These are phyloP conservation scores for Merops nubicus DNA, from an alignment of 2,113 vertebrate species.

Conservation along the genomic window DNA sequence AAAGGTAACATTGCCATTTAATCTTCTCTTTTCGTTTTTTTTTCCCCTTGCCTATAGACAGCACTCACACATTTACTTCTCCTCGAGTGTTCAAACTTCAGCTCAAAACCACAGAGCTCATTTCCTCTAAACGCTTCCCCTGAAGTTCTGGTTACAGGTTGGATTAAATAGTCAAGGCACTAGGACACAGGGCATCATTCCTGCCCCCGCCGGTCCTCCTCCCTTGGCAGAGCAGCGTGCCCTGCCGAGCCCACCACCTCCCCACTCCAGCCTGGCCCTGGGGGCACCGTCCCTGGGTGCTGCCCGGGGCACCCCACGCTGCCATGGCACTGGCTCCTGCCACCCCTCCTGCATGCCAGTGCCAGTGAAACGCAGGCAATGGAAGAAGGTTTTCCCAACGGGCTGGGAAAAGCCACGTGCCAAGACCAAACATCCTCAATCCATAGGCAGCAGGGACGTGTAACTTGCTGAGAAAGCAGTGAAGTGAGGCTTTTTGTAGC, in stretches of 20 bases:
- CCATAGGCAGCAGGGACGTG: too few relatives aligned
- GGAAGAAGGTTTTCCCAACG: background rate
- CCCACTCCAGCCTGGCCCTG: rapidly evolving
- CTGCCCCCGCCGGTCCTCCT: background rate
- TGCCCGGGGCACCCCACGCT: too few relatives aligned
- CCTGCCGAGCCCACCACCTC: too few relatives aligned
- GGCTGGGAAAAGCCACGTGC: too few relatives aligned
- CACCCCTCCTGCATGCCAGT: background rate
- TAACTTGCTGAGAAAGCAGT: too few relatives aligned
- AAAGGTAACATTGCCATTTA: constrained; percentile 69
- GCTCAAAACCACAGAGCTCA: background rate
- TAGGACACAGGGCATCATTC: background rate
- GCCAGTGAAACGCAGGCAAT: rapidly evolving
- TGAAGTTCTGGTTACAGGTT: background rate
- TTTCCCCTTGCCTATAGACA: background rate
- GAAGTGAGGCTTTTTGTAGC: too few relatives aligned
- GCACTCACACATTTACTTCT: background rate
- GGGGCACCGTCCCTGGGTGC: background rate
- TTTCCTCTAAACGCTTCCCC: background rate
- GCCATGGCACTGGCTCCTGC: background rate
- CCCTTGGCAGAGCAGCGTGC: background rate
- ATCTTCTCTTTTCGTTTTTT: constrained; percentile 22
- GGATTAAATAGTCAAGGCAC: background rate
- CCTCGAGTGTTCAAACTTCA: background rate
- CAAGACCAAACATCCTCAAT: too few relatives aligned